Evolutionary conservation across 2,888 invertebrate species (phyloP).

Genomic region (Drosophila dives): DNA sequence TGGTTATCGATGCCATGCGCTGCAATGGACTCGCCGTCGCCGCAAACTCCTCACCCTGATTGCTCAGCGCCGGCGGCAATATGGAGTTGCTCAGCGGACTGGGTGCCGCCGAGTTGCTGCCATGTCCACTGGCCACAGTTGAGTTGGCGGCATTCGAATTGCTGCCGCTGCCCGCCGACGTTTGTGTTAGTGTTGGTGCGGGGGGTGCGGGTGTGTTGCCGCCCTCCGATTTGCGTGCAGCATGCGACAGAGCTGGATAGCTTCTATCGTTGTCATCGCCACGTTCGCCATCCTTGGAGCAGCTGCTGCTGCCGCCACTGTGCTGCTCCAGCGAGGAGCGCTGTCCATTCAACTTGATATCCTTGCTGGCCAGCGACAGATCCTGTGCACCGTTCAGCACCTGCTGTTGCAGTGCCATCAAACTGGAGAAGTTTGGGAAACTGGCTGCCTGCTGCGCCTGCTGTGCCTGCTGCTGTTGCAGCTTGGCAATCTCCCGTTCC

Average conservation of each 20-base stretch:
- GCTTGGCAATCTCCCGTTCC: slow-evolving; percentile 95
- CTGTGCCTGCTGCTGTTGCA: slow-evolving; percentile 87
- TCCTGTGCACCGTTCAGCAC: slow-evolving; percentile 91
- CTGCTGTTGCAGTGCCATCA: slow-evolving; percentile 92
- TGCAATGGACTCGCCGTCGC: slow-evolving; percentile 97
- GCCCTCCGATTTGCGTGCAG: slow-evolving; percentile 92
- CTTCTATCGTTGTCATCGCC: slow-evolving; percentile 51
- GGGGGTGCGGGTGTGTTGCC: slow-evolving; percentile 85
- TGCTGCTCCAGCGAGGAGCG: slow-evolving; percentile 79
- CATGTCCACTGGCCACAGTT: slow-evolving; percentile 47
- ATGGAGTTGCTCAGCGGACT: slow-evolving; percentile 94
- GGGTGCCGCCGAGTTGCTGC: slow-evolving; percentile 90
- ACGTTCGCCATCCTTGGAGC: slow-evolving; percentile 74
- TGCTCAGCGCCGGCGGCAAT: slow-evolving; percentile 91
- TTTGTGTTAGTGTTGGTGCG: slow-evolving; percentile 58
- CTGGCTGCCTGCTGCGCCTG: slow-evolving; percentile 75
- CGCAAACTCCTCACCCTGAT: slow-evolving; percentile 92
- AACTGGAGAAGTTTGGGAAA: slow-evolving; percentile 87
- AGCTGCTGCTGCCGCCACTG: slow-evolving; percentile 66
- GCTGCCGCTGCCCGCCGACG: slow-evolving; percentile 44
- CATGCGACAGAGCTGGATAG: slow-evolving; percentile 47
- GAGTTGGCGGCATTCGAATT: slow-evolving; percentile 52
- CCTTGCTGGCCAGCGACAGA: slow-evolving; percentile 89
- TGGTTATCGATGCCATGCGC: slow-evolving; percentile 99
- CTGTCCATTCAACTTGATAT: slow-evolving; percentile 85